Base-by-base conservation (phyloP, 2,888 invertebrate genomes). In the Rhabditoides inermis region DNA sequence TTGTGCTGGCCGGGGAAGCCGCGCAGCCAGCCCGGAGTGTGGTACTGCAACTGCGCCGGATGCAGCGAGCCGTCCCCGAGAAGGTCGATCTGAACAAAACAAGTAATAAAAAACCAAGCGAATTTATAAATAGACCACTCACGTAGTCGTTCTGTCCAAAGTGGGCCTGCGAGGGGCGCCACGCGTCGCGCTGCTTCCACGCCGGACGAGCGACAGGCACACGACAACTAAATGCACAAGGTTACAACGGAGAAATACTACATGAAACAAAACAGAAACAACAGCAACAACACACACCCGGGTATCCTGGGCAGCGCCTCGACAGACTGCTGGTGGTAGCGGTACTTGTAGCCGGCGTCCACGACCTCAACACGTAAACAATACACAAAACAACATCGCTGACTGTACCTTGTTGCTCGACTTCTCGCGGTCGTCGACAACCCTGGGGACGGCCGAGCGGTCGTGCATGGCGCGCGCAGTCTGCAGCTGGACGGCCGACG, bases 11-110 rank as follows among this genome's bases (percentile, higher is more conserved):
- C 91, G 18, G 82, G 83, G 44, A 90, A 85, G 45, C 92, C 94
- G 69, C 88, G 83, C 32, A 95, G 81, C 92, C 92, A 95, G 0
- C 83, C 79, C 0, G 94, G 94, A 5, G 90, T 83, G 56, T 85
- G 84, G 73, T 90, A 90, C 15, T 90, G 78, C 15, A 52, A 48
- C 75, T 84, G 85, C 0, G 86, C 85, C 0, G 94, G 92, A 77
- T 90, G 88, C 5, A 86, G 65, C 18, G 82, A 82, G 30, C 87
- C 88, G 73, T 86, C 84, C 2, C 94, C 94, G 48, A 95, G 81
- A 54, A 95, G 90, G 77, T 95, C 82, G 40, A 74, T 73, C n/a
- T n/a, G n/a, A n/a, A n/a, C n/a, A n/a, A n/a, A n/a, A n/a, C n/a
- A n/a, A n/a, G n/a, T n/a, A n/a, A n/a, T n/a, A n/a, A n/a, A n/a